phyloP scores from a whole-genome alignment of 2,888 invertebrate species.

The Thereva nobilitata region DNA sequence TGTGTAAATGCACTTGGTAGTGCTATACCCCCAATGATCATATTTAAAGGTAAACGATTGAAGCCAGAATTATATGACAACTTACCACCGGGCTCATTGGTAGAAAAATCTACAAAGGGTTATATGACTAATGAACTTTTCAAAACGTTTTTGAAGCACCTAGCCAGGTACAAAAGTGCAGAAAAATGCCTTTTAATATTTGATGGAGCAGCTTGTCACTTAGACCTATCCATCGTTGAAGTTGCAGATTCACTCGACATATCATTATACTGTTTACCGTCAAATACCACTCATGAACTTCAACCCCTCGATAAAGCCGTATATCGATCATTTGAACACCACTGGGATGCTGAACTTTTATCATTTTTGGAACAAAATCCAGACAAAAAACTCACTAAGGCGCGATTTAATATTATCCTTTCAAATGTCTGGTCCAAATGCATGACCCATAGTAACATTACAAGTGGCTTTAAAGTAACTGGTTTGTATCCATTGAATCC shows the following conservation, averaged over 20 bases:
- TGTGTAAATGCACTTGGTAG: not conserved
- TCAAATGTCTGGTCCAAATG: not conserved
- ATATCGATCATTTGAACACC: not conserved
- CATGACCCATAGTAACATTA: not conserved
- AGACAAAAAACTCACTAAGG: not conserved
- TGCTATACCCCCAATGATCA: slow-evolving; percentile 1
- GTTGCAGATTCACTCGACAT: not conserved
- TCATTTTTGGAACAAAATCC: not conserved
- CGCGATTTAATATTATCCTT: not conserved
- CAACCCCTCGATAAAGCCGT: not conserved
- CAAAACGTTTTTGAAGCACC: not conserved
- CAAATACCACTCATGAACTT: too few relatives aligned
- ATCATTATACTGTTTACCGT: not conserved
- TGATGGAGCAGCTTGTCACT: not conserved
- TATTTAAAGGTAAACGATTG: not conserved
- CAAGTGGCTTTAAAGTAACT: not conserved
- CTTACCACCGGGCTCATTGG: not conserved
- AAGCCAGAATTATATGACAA: not conserved
- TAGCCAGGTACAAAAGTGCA: too few relatives aligned
- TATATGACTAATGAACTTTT: not conserved
- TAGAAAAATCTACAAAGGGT: not conserved
- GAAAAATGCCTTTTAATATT: not conserved
- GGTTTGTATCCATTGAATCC: too few relatives aligned
- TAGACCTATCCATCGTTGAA: not conserved
- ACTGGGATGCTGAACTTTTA: not conserved